These are phyloP conservation scores for Chunga burmeisteri DNA, from an alignment of 2,113 vertebrate genomes.

Conservation along the genomic window DNA sequence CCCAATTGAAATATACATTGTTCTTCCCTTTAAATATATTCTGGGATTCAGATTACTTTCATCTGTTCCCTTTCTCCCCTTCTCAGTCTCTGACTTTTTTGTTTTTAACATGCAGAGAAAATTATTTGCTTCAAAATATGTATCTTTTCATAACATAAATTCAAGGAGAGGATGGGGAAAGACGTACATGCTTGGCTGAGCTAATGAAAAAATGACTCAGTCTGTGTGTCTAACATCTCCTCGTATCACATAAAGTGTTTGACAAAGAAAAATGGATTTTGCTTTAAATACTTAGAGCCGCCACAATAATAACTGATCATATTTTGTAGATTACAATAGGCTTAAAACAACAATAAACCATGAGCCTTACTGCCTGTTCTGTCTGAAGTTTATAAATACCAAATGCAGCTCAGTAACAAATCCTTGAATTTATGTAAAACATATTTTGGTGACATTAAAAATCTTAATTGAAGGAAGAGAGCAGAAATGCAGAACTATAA, in stretches of 20 bases:
- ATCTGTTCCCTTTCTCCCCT: background rate
- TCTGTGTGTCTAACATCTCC: conserved; percentile 1
- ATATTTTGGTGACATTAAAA: background rate
- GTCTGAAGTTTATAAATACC: background rate
- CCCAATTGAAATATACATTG: background rate
- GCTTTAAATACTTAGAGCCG: background rate
- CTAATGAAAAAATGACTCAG: conserved; percentile 48
- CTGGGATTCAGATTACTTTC: background rate
- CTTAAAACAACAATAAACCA: background rate
- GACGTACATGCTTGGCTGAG: background rate
- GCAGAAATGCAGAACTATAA: background rate
- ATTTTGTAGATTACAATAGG: conserved; percentile 1
- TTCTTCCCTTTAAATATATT: conserved; percentile 27
- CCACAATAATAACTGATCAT: background rate
- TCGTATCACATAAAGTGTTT: conserved; percentile 12
- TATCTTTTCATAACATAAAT: conserved; percentile 57
- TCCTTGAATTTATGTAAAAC: background rate
- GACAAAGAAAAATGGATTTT: conserved; percentile 72
- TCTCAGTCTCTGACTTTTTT: conserved; percentile 2
- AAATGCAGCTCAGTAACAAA: background rate
- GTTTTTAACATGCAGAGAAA: conserved; percentile 18
- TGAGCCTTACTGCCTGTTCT: background rate
- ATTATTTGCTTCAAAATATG: conserved; percentile 39
- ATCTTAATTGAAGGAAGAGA: background rate
- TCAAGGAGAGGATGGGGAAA: background rate